phyloP scores from a whole-genome alignment of 2,797 vertebrate genomes.

The Agapornis canus region DNA sequence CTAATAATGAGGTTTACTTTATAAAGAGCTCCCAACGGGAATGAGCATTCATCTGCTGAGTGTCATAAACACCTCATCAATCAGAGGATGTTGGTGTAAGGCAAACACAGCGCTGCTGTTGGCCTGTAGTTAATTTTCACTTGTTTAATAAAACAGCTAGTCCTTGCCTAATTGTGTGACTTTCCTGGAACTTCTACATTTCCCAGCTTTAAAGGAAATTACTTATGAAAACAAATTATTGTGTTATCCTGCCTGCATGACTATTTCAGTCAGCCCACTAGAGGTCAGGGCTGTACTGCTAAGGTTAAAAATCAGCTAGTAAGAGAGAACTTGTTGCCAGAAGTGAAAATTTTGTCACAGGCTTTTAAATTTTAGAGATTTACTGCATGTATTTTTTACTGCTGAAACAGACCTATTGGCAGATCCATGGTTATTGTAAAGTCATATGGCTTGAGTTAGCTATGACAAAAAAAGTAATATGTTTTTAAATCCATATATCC shows the following conservation, averaged over 20 bases:
- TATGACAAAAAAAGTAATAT: neutral
- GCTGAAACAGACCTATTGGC: neutral
- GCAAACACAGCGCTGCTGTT: neutral
- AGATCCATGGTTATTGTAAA: neutral
- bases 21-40: neutral
- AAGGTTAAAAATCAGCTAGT: neutral
- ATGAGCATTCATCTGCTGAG: neutral
- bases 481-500: neutral
- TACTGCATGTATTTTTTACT: neutral
- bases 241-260: neutral
- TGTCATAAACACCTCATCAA: slow-evolving; percentile 17
- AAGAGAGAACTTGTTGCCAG: neutral
- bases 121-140: slow-evolving; percentile 2
- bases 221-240: neutral
- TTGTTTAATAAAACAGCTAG: neutral
- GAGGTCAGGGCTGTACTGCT: slow-evolving; percentile 63
- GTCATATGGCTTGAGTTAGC: neutral
- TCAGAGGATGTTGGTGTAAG: neutral
- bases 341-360: neutral
- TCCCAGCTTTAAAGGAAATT: neutral
- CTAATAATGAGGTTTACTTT: neutral
- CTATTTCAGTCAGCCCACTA: slow-evolving; percentile 46
- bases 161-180: neutral
- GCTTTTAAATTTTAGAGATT: neutral
- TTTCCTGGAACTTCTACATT: neutral